Percentiles rank a stretch among this genome's conserved stretches.
These are phyloP conservation scores for Elephantulus edwardii DNA, from an alignment of 2,113 vertebrate genomes.

Conservation along the genomic window DNA sequence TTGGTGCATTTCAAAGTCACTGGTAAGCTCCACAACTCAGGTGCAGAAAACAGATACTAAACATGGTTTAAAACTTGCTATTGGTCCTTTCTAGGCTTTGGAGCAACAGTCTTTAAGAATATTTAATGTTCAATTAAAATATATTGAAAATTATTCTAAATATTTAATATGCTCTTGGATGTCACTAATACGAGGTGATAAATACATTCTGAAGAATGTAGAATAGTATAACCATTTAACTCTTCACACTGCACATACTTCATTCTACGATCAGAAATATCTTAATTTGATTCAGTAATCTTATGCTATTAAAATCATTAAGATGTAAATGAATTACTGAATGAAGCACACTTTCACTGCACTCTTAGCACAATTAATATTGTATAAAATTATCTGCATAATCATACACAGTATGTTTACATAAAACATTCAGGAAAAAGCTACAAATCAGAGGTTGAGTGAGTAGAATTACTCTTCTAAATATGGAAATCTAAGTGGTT, in stretches of 20 bases:
- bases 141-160: constrained; percentile 39
- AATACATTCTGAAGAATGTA: constrained; percentile 62
- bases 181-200: constrained; percentile 65
- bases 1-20: constrained; percentile 52
- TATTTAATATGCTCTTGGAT: constrained; percentile 51
- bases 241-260: constrained; percentile 64
- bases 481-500: constrained; percentile 70
- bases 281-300: constrained; percentile 81
- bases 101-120: neutral
- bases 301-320: constrained; percentile 83
- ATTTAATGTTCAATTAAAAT: constrained; percentile 30
- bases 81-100: constrained; percentile 10
- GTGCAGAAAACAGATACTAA: constrained; percentile 17
- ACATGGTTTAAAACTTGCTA: constrained; percentile 42
- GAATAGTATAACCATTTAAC: constrained; percentile 69
- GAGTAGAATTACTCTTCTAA: constrained; percentile 75
- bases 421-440: constrained; percentile 81
- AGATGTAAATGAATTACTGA: constrained; percentile 86
- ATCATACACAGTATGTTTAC: constrained; percentile 82
- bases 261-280: constrained; percentile 80
- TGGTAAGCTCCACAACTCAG: constrained; percentile 2
- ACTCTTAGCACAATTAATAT: constrained; percentile 85
- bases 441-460: constrained; percentile 77
- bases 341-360: constrained; percentile 82
- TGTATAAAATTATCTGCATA: constrained; percentile 85